phyloP scores from a whole-genome alignment of 2,113 vertebrate species.

The Psilopogon haemacephalus region DNA sequence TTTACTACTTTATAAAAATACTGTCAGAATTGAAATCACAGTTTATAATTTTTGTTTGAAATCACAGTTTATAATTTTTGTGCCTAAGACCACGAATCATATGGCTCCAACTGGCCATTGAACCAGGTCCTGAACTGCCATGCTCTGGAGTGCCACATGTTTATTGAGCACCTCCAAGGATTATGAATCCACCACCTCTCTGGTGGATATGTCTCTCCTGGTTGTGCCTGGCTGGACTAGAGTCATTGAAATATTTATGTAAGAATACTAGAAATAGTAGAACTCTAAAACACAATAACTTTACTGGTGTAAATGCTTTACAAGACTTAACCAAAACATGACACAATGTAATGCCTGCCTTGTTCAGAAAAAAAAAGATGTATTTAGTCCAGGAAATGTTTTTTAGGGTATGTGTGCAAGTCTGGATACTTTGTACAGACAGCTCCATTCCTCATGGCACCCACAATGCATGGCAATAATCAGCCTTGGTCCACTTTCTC shows the following conservation, averaged over 20 bases:
- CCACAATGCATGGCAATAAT: too few species aligned
- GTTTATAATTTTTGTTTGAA: too few species aligned
- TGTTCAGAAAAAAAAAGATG: not conserved
- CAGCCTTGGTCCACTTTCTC: not conserved
- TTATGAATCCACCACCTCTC: too few species aligned
- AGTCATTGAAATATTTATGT: not conserved
- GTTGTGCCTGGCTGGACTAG: not conserved
- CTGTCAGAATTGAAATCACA: slow-evolving; percentile 11
- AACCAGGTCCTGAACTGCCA: too few species aligned
- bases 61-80: slow-evolving; percentile 31
- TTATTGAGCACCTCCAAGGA: too few species aligned
- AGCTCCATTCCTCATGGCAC: not conserved
- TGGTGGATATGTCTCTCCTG: not conserved
- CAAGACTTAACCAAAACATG: not conserved
- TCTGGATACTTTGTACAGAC: not conserved
- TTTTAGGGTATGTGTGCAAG: not conserved
- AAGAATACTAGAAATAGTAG: not conserved
- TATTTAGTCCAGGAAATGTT: not conserved
- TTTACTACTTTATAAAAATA: slow-evolving; percentile 52
- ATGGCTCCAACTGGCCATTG: too few species aligned
- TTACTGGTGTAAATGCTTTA: not conserved
- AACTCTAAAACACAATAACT: not conserved
- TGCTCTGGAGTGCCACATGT: too few species aligned
- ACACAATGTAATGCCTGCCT: not conserved
- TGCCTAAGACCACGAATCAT: not conserved